Evolutionary conservation across 2,797 vertebrate genomes (phyloP).

Genomic region (Anguilla marmorata): DNA sequence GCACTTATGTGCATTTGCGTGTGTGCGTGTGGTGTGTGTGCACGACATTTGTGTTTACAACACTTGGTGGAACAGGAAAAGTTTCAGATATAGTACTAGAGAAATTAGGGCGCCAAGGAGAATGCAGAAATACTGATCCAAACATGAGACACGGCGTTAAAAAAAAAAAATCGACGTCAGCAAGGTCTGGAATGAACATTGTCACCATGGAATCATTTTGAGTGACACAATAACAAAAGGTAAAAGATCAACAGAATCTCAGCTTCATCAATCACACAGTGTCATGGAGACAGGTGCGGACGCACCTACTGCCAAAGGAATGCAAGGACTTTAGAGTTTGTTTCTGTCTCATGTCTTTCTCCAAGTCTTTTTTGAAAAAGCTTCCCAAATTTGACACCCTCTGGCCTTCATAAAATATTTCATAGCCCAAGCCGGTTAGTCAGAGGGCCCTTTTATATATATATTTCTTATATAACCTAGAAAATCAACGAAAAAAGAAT

Average conservation of each 20-base stretch:
- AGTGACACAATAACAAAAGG: constrained; percentile 66
- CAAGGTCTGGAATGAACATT: constrained; percentile 44
- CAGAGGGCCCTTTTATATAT: background rate
- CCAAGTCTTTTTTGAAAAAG: constrained; percentile 12
- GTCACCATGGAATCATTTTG: constrained; percentile 39
- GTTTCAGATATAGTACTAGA: background rate
- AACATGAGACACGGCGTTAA: constrained; percentile 44
- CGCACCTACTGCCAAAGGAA: constrained; percentile 24
- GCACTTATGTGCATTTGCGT: background rate
- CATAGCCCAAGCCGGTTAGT: background rate
- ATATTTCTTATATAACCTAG: background rate
- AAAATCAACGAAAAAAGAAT: too few relatives aligned
- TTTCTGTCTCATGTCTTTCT: constrained; percentile 12
- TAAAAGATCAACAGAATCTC: constrained; percentile 58
- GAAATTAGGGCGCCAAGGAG: constrained; percentile 20
- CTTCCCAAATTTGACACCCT: background rate
- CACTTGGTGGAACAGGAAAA: constrained; percentile 15
- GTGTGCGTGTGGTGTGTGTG: background rate
- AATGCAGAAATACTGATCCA: constrained; percentile 45
- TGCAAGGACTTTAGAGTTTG: background rate
- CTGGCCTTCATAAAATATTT: background rate
- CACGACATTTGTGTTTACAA: background rate
- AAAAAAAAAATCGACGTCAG: constrained; percentile 42
- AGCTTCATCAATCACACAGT: constrained; percentile 66
- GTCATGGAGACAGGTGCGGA: constrained; percentile 44